Conservation (phyloP, 2,113 vertebrate species). For the Mellivora capensis region DNA sequence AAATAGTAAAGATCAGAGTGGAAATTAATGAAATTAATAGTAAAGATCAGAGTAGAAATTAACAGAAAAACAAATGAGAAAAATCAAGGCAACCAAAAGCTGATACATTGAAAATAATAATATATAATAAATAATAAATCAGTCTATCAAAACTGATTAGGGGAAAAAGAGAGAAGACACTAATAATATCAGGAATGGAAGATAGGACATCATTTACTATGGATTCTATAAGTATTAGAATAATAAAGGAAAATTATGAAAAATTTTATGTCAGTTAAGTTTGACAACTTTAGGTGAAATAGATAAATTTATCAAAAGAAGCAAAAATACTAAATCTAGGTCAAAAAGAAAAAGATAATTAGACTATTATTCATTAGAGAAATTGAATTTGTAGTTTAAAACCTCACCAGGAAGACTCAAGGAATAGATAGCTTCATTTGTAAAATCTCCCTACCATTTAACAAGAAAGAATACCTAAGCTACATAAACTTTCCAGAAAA, state of each 20-base stretch:
- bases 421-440: neutral
- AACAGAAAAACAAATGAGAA: neutral
- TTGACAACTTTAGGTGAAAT: neutral
- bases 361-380: neutral
- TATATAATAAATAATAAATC: neutral
- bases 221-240: neutral
- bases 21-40: neutral
- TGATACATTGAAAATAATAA: neutral
- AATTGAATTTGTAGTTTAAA: neutral
- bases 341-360: neutral
- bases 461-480: neutral
- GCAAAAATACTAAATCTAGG: neutral
- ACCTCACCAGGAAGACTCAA: neutral
- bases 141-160: neutral
- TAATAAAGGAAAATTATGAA: neutral
- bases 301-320: neutral
- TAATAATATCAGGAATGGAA: neutral
- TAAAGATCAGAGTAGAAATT: neutral
- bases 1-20: neutral
- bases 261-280: neutral
- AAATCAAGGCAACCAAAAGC: neutral
- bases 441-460: neutral
- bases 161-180: neutral
- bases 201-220: neutral
- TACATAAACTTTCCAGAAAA: neutral